Base-by-base conservation (phyloP, 2,797 vertebrate species). In the Yasuhikotakia modesta region DNA sequence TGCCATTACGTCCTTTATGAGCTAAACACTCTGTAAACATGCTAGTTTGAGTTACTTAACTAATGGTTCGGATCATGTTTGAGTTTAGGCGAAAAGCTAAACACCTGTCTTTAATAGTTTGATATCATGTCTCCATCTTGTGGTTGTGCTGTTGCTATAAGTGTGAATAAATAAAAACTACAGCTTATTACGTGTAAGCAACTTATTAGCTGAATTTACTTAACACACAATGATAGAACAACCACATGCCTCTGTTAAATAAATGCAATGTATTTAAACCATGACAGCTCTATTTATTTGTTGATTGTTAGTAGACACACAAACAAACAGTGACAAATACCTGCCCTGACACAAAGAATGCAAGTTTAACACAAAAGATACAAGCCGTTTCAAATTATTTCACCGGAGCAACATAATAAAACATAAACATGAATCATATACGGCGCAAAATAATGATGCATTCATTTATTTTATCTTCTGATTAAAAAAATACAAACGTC, bases 281-380 rank as follows among this genome's bases (percentile, higher is more conserved):
- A 53, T 52, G 45, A 14, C 35, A 19, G 13, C 19, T 48, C 14
- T 46, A 13, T 78, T 79, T 45, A 63, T 80, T n/a, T n/a, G n/a
- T n/a, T n/a, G n/a, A n/a, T 69, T 21, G 55, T 80, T 80, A 79
- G 63, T 66, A 76, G 70, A 19, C 22, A 60, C 68, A 66, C 73
- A 63, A 50, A 65, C 50, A 79, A 58, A 58, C 22, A 58, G 27
- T 13, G n/a, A 52, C 13, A 1, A 73, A 39, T 27, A n/a, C 7
- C 50, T 22, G 2, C 1, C n/a, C n/a, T n/a, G n/a, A n/a, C n/a
- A n/a, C n/a, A n/a, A n/a, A n/a, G n/a, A n/a, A n/a, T n/a, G n/a
- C n/a, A n/a, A n/a, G n/a, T n/a, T n/a, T n/a, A 57, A 17, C 45
- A 45, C 24, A 16, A 58, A 58, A 27, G 16, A 11, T 58, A 24